Evolutionary conservation across 2,113 vertebrate species (phyloP).

Genomic region (Amia ocellicauda): DNA sequence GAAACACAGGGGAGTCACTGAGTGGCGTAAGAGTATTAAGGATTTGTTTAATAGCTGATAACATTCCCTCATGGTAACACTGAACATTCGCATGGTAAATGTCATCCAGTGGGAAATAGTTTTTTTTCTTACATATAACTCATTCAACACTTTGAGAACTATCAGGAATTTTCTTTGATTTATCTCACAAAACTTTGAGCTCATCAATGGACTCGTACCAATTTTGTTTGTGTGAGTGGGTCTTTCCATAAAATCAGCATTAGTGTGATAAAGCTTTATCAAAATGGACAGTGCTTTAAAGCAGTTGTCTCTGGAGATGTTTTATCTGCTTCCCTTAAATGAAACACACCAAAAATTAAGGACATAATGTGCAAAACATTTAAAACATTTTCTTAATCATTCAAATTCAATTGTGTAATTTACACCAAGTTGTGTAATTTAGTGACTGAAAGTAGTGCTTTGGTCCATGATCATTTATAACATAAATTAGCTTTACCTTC

Average conservation of each 20-base stretch:
- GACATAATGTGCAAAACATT: neutral
- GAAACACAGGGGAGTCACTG: neutral
- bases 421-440: no score
- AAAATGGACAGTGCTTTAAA: conserved; percentile 41
- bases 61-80: conserved; percentile 20
- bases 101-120: conserved; percentile 30
- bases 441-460: no score
- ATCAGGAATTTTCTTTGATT: conserved; percentile 76
- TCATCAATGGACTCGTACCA: conserved; percentile 82
- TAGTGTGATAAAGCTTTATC: conserved; percentile 75
- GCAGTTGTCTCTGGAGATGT: neutral
- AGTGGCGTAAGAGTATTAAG: neutral
- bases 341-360: neutral
- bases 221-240: conserved; percentile 68
- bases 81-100: conserved; percentile 21
- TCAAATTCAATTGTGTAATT: neutral
- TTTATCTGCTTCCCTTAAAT: conserved; percentile 6
- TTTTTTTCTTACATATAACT: conserved; percentile 26
- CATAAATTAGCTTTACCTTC: no score
- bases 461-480: no score
- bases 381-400: neutral
- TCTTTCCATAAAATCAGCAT: conserved; percentile 71
- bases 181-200: conserved; percentile 83
- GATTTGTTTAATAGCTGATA: conserved; percentile 9
- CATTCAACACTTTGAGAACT: conserved; percentile 79